phyloP scores from a whole-genome alignment of 2,888 invertebrate genomes.

The Meliscaeva auricollis region DNA sequence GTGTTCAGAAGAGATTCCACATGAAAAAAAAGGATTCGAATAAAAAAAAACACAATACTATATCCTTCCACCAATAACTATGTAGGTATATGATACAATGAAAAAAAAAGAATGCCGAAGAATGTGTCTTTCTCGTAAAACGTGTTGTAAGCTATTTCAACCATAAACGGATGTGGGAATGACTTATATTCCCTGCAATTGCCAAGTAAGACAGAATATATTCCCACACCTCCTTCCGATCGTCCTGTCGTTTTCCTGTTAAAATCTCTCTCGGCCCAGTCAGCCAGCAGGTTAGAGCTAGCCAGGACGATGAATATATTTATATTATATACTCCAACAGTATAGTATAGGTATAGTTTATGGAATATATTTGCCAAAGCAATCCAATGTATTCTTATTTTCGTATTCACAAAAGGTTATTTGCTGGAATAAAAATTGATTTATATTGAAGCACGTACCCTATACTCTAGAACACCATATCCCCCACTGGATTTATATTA shows the following conservation, averaged over 20 bases:
- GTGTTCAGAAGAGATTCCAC: constrained; percentile 29
- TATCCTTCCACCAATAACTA: constrained; percentile 9
- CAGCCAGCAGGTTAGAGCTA: no score
- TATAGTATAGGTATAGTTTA: constrained; percentile 18
- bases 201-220: constrained; percentile 75
- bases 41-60: neutral
- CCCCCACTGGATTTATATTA: constrained; percentile 52
- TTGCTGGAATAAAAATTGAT: constrained; percentile 74
- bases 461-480: constrained; percentile 44
- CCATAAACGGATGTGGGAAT: constrained; percentile 74
- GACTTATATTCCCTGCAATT: constrained; percentile 74
- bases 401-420: constrained; percentile 75
- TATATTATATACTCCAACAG: neutral
- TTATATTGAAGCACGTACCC: constrained; percentile 75
- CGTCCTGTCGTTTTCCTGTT: no score
- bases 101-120: constrained; percentile 41
- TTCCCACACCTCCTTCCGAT: constrained; percentile 71
- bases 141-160: constrained; percentile 76
- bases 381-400: constrained; percentile 66
- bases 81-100: neutral
- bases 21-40: neutral
- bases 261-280: no score
- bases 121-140: constrained; percentile 68
- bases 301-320: constrained; percentile 57
- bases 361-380: constrained; percentile 72